Percentiles rank a stretch among this genome's conserved stretches.
Evolutionary conservation across 2,113 vertebrate genomes (phyloP).

Genomic region (Xyliphius kryptos): DNA sequence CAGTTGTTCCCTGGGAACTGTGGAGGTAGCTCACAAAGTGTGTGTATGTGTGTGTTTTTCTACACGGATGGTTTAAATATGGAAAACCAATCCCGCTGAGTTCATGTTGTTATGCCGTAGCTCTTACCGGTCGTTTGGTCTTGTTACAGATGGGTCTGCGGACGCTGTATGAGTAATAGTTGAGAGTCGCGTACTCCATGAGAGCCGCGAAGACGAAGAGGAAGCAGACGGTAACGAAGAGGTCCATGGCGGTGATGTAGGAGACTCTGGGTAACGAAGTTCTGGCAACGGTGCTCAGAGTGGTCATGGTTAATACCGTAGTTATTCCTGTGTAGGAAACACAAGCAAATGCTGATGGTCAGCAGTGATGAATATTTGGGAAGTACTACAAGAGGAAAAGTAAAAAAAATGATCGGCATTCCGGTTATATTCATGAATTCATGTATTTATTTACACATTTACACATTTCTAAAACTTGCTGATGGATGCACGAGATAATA

Average conservation of each 20-base stretch:
- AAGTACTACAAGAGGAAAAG: too few species aligned
- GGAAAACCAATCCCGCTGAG: too few species aligned
- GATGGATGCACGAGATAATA: too few species aligned
- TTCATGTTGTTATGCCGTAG: not conserved
- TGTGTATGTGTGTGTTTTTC: too few species aligned
- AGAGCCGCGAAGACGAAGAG: slow-evolving; percentile 92
- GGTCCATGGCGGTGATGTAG: slow-evolving; percentile 93
- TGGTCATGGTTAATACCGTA: slow-evolving; percentile 95
- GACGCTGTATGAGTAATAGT: slow-evolving; percentile 81
- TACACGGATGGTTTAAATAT: too few species aligned
- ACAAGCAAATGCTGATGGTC: slow-evolving; percentile 9
- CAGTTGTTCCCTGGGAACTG: too few species aligned
- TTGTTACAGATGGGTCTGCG: slow-evolving; percentile 66
- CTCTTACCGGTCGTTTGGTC: slow-evolving; percentile 75
- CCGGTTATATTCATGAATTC: too few species aligned
- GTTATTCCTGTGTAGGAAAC: slow-evolving; percentile 77
- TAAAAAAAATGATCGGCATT: too few species aligned
- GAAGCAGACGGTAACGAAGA: slow-evolving; percentile 96
- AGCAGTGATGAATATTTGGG: too few species aligned
- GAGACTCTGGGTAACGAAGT: slow-evolving; percentile 90
- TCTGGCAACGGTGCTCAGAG: slow-evolving; percentile 87
- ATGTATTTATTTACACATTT: too few species aligned
- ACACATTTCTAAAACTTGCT: too few species aligned
- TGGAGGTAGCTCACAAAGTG: too few species aligned
- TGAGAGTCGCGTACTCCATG: slow-evolving; percentile 94